phyloP scores from a whole-genome alignment of 1,140 invertebrate genomes.

The Aculops lycopersici region DNA sequence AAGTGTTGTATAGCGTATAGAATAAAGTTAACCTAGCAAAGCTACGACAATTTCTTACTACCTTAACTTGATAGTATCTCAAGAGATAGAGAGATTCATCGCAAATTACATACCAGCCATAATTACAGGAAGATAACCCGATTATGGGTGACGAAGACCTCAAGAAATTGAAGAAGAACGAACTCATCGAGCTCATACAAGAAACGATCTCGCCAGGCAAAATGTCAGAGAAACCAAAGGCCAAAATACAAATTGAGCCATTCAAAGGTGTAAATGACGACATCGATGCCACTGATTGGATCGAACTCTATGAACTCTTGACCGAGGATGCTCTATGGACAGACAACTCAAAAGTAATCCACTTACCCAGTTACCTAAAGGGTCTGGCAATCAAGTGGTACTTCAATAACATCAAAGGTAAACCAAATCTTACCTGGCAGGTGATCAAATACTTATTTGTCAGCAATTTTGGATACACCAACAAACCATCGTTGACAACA shows the following conservation, averaged over 20 bases:
- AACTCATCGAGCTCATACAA: too few species aligned
- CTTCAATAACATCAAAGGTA: not conserved
- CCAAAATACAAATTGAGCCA: not conserved
- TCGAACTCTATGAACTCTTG: not conserved
- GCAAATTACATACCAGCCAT: too few species aligned
- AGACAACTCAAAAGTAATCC: not conserved
- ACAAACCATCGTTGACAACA: not conserved
- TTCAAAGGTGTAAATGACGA: not conserved
- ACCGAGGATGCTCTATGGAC: not conserved
- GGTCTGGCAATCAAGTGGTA: not conserved
- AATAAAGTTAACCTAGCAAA: too few species aligned
- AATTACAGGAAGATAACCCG: too few species aligned
- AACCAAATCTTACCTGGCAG: not conserved
- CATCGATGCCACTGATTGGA: not conserved
- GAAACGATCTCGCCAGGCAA: too few species aligned
- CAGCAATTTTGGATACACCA: not conserved
- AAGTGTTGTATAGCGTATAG: too few species aligned
- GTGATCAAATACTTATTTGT: not conserved
- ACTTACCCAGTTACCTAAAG: not conserved
- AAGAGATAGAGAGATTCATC: too few species aligned
- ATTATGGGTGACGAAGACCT: too few species aligned
- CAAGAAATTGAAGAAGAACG: too few species aligned
- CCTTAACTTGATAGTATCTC: too few species aligned
- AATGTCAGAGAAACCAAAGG: too few species aligned
- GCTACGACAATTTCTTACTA: too few species aligned